phyloP scores from a whole-genome alignment of 64 coral and sea anemone genomes.

The Trachythela sp. region DNA sequence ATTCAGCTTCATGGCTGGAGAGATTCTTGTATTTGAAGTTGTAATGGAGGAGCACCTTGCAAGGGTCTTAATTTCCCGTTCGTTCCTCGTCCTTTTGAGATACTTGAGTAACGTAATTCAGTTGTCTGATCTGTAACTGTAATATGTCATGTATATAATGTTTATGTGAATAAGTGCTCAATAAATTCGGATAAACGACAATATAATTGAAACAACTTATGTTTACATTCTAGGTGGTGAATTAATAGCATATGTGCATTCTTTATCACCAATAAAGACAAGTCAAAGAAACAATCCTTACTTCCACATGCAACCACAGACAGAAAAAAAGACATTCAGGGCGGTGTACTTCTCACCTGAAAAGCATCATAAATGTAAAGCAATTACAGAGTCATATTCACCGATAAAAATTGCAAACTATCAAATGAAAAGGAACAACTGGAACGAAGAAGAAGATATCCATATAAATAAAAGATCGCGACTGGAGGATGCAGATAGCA shows the following conservation, averaged over 20 bases:
- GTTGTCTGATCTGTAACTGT: too few relatives aligned
- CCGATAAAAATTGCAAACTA: neutral
- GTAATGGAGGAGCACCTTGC: too few relatives aligned
- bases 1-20: too few relatives aligned
- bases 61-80: too few relatives aligned
- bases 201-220: neutral
- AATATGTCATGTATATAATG: too few relatives aligned
- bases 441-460: neutral
- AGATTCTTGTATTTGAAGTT: too few relatives aligned
- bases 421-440: neutral
- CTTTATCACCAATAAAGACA: neutral
- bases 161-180: too few relatives aligned
- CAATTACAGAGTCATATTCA: neutral
- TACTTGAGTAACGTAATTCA: too few relatives aligned
- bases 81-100: too few relatives aligned
- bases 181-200: too few relatives aligned
- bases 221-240: neutral
- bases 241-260: neutral
- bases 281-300: neutral
- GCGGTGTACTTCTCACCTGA: neutral
- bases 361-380: conserved; percentile 2
- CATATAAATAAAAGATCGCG: neutral
- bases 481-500: too few relatives aligned
- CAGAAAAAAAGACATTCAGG: neutral
- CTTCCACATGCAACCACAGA: neutral